Base-by-base conservation (phyloP, 2,797 vertebrate species). In the Ptychobarbus kaznakovi region DNA sequence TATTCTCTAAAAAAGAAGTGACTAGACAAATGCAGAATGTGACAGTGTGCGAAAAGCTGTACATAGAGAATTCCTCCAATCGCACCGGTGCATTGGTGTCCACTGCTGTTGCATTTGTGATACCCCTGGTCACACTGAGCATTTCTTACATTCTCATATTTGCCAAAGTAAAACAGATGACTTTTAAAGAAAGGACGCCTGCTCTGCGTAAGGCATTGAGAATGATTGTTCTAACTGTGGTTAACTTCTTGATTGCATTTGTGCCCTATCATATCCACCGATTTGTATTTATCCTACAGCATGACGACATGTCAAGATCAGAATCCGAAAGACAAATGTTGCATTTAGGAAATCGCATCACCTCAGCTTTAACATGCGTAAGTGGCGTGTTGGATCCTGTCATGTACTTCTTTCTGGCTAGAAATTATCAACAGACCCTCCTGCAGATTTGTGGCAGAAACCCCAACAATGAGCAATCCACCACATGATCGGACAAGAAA, bases 361-460 rank as follows among this genome's bases (percentile, higher is more conserved):
- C 95, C 6, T 95, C 94, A 22, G 94, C 94, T 4, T 87, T 96
- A 25, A 95, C 93, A 35, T 95, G 95, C 87, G 46, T 95, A 56
- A 94, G 90, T 28, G 92, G 91, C 3, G 75, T 94, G 11, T 87
- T 96, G 86, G 94, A 95, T 89, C 95, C 95, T 22, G 86, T 95
- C 1, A 92, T 96, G 93, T 95, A 96, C 88, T 95, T 96, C 86
- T 94, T 95, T 82, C 86, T 96, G 22, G 93, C 94, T 22, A 78
- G 13, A 40, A 87, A 86, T 12, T 96, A 94, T 91, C 92, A 89
- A 28, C 70, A 90, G 4, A 88, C 69, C 25, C 61, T 95, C 81
- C 65, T 91, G 22, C 79, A 87, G 70, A 49, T 95, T 15, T 93
- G 93, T 75, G 92, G 91, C 73, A 92, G 87, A 90, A 83, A 74